Evolutionary conservation across 2,888 invertebrate species (phyloP), one percentile per base, ranked within the genome.

Genomic region (Eupithecia exiguata): DNA sequence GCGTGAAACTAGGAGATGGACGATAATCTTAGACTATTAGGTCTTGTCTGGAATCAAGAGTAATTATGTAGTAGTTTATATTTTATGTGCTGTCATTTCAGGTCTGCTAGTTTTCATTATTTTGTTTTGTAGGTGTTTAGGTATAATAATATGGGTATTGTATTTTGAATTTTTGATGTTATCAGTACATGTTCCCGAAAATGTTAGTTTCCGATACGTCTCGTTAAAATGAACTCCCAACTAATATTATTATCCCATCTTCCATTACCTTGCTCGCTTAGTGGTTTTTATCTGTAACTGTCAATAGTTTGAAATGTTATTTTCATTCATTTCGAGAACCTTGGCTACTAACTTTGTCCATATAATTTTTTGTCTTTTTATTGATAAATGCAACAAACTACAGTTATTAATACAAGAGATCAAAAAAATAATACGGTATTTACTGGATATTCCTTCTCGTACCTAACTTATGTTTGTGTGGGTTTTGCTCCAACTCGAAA

Each of bases 1-100:
- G 71, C 73, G 69, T 76, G 69, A 73, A 76, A 76, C 40, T n/a
- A 72, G 46, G 58, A 69, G 71, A 71, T 75, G n/a, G 9, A n/a
- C 21, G 76, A 76, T 76, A 53, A 63, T 65, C 38, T 65, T 21
- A 35, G 63, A 35, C 62, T 18, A 65, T 65, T 65, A 65, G 38
- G 18, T 4, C n/a, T 35, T 30, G 63, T 36, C 58, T 58, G 25
- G 58, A 58, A 58, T 58, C 58, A 58, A 58, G 58, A 25, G 58
- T 12, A 25, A 58, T 58, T 58, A 58, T 58, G 58, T 25, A 58
- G 58, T 58, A 14, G 25, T 58, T 25, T 58, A 25, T 5, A 53
- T 21, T 21, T 21, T 14, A 53, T 53, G 49, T 21, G 49, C 14
- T 25, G 12, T 58, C 25, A 58, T 58, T 58, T 25, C 25, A 12